phyloP scores from a whole-genome alignment of 2,797 vertebrate species.

The Squalus acanthias region DNA sequence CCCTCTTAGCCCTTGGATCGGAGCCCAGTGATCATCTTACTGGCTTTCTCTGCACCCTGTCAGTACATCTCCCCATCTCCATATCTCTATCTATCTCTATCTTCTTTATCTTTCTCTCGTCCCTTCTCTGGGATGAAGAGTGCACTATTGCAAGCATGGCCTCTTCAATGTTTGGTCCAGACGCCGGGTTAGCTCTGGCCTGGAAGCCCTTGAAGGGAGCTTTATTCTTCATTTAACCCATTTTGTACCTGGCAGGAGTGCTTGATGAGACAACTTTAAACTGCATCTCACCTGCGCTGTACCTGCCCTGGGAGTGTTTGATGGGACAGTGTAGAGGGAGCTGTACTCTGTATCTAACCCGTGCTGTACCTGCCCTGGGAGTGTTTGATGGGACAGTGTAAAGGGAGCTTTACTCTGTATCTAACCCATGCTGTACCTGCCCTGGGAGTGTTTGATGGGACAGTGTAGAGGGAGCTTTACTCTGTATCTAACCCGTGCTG shows the following conservation, averaged over 20 bases:
- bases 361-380: background rate
- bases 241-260: background rate
- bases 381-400: background rate
- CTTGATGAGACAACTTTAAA: background rate
- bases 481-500: background rate
- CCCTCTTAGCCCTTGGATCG: background rate
- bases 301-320: background rate
- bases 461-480: background rate
- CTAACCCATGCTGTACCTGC: background rate
- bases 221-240: too few relatives aligned
- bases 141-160: background rate
- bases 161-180: background rate
- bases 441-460: conserved; percentile 1
- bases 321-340: background rate
- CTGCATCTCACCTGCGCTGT: background rate
- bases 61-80: background rate
- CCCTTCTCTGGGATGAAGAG: background rate
- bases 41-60: background rate
- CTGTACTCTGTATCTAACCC: background rate
- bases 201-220: background rate
- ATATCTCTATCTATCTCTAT: background rate
- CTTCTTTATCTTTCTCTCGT: background rate
- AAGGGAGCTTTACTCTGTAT: background rate
- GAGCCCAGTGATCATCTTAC: background rate
- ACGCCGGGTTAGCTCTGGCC: background rate